Evolutionary conservation across 2,888 invertebrate genomes (phyloP).

Genomic region (Ischnus inquisitorius): DNA sequence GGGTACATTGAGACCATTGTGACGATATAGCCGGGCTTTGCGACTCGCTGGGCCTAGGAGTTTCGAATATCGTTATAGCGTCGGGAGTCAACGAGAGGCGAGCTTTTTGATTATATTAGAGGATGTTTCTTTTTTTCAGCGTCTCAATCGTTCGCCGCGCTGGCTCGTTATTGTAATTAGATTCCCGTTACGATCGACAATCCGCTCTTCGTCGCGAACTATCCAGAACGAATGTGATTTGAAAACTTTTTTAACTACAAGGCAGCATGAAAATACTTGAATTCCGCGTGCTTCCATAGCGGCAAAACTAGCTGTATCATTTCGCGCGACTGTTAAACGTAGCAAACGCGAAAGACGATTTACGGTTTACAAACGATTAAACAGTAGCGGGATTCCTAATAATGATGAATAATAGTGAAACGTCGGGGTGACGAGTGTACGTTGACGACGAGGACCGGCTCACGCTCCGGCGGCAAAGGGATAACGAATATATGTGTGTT

Average conservation of each 20-base stretch:
- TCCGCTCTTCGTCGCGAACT: slow-evolving; percentile 9
- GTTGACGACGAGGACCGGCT: slow-evolving; percentile 8
- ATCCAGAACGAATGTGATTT: slow-evolving; percentile 20
- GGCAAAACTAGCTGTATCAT: neutral
- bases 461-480: slow-evolving; percentile 3
- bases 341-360: slow-evolving; percentile 9
- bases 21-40: slow-evolving; percentile 12
- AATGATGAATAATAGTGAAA: slow-evolving; percentile 60
- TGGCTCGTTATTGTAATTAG: slow-evolving; percentile 55
- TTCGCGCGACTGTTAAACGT: neutral
- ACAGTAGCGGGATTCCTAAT: slow-evolving; percentile 32
- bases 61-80: slow-evolving; percentile 50
- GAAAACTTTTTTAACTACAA: neutral
- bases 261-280: neutral
- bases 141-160: neutral
- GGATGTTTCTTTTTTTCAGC: slow-evolving; percentile 26
- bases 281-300: neutral
- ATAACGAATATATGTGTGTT: slow-evolving; percentile 39
- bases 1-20: slow-evolving; percentile 26
- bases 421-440: slow-evolving; percentile 7
- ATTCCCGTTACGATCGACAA: slow-evolving; percentile 38
- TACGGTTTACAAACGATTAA: slow-evolving; percentile 57
- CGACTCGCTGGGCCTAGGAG: slow-evolving; percentile 10
- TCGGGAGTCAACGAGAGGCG: slow-evolving; percentile 11
- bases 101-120: slow-evolving; percentile 52